phyloP scores from a whole-genome alignment of 2,797 vertebrate species.

The Premnoplex brunnescens region DNA sequence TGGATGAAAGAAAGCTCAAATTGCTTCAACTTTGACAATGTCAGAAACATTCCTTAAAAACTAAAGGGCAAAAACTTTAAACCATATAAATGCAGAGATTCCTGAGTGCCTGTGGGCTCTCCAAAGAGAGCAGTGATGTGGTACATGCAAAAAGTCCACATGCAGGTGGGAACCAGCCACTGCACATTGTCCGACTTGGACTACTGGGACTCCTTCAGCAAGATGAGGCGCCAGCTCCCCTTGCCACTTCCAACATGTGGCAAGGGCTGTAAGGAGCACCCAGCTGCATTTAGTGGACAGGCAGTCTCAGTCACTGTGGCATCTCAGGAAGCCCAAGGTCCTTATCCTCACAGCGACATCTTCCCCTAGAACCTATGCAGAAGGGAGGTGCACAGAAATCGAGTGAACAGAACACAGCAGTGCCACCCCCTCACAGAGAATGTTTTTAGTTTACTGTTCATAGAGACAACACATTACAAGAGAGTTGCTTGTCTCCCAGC shows the following conservation, averaged over 20 bases:
- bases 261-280: not conserved
- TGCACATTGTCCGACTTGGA: fast-evolving
- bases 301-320: not conserved
- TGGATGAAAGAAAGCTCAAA: not conserved
- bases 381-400: not conserved
- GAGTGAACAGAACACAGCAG: not conserved
- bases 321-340: not conserved
- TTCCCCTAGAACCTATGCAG: not conserved
- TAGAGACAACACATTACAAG: not conserved
- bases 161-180: fast-evolving
- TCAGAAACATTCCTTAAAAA: not conserved
- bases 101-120: fast-evolving
- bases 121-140: not conserved
- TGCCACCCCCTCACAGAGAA: not conserved
- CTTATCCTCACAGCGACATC: not conserved
- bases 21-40: not conserved
- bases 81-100: not conserved
- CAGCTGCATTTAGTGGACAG: not conserved
- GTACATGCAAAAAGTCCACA: fast-evolving
- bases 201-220: not conserved
- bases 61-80: not conserved
- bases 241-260: fast-evolving
- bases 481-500: not conserved
- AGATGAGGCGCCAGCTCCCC: not conserved
- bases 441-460: not conserved